Evolutionary conservation across 2,113 vertebrate species (phyloP), one percentile per base, ranked within the genome.

Genomic region (Nestor notabilis): DNA sequence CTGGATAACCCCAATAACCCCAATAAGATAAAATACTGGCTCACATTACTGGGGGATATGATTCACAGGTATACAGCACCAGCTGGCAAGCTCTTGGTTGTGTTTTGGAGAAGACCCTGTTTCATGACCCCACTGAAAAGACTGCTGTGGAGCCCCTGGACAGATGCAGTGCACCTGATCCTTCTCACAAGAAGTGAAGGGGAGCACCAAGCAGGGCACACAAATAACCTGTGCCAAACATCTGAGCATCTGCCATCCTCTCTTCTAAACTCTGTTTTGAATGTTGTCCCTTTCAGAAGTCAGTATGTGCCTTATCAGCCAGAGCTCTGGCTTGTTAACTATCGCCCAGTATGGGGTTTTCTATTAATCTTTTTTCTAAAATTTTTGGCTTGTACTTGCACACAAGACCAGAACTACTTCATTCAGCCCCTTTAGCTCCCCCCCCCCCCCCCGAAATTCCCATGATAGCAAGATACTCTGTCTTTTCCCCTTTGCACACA

Each of bases 131-230:
- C 27, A 71, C 8, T 7, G 10, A 69, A 76, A 56, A 87, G 87
- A 61, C 18, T 27, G 39, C 13, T 78, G 41, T 10, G 33, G 27
- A 86, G 27, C 5, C 24, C 17, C 33, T 50, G 17, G 9, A 20
- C 9, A 66, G 11, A 43, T 5, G 13, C 43, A 64, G 18, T 1
- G 12, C 18, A 37, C 21, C 7, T 25, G 23, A 3, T 63, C 15
- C 25, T 81, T 10, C 17, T 33, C 0, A 0, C 1, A 2, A 43
- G 24, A 12, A 58, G 1, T 8, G 17, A 83, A 70, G 33, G 25
- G 25, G 33, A 81, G 27, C 28, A 66, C 12, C 0, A 0, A 49
- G 35, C 2, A 3, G 17, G 41, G 17, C 39, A 63, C 37, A 64
- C n/a, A 56, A 53, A 65, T 31, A 87, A 87, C 7, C 5, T 33